Percentiles rank a stretch among this genome's conserved stretches.
phyloP scores from a whole-genome alignment of 2,888 invertebrate genomes.

The Dicyrtoma fusca region DNA sequence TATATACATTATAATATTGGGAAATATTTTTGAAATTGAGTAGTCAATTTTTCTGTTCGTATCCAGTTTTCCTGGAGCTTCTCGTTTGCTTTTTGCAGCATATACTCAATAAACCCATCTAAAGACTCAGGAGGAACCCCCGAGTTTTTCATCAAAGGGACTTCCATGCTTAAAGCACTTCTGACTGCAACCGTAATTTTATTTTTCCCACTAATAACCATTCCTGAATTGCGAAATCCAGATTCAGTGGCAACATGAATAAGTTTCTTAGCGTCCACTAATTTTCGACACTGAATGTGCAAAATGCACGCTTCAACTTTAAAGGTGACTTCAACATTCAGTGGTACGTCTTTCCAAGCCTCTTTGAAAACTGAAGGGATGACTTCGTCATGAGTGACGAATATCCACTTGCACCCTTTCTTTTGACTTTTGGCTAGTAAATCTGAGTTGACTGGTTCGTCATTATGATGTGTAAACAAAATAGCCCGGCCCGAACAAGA shows the following conservation, averaged over 20 bases:
- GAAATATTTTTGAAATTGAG: conserved; percentile 42
- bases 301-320: conserved; percentile 55
- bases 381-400: conserved; percentile 52
- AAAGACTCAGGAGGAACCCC: not conserved
- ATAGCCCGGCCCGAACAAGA: conserved; percentile 53
- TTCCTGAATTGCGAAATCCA: conserved; percentile 55
- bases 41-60: conserved; percentile 46
- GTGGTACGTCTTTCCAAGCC: conserved; percentile 26
- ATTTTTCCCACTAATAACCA: conserved; percentile 54
- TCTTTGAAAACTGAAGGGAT: conserved; percentile 39
- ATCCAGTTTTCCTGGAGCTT: conserved; percentile 50
- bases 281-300: conserved; percentile 51
- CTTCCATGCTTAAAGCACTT: conserved; percentile 51
- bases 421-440: conserved; percentile 27
- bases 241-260: conserved; percentile 50
- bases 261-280: conserved; percentile 50
- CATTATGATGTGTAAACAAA: conserved; percentile 48
- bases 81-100: conserved; percentile 44
- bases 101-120: conserved; percentile 41
- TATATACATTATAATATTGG: too few species aligned
- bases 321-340: conserved; percentile 39
- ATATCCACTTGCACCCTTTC: conserved; percentile 54
- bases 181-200: conserved; percentile 55
- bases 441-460: not conserved
- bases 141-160: conserved; percentile 43